Base-by-base conservation (phyloP, 2,797 vertebrate species). In the Dryobates pubescens region DNA sequence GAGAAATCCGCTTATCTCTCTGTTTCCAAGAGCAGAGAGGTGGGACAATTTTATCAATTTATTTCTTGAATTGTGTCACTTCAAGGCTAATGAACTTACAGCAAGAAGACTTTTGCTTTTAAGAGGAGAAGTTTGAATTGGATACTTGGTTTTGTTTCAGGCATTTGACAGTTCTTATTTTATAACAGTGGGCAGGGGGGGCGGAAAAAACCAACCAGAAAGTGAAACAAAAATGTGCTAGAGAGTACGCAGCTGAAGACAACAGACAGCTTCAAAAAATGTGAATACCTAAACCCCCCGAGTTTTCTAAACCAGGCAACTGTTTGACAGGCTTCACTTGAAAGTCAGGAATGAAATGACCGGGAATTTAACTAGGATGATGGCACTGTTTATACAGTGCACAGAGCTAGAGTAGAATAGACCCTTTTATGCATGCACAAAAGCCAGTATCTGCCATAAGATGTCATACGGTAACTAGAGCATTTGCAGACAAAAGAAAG, bases 211-310 rank as follows among this genome's bases (percentile, higher is more conserved):
- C 38, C 67, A 74, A 77, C 4, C 0, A 1, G 43, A 63, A 70
- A 72, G 13, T 56, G 38, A 76, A 85, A 72, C 26, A 49, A 30
- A 68, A 59, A 8, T 59, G 2, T 32, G 9, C 18, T 58, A 61
- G 34, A 67, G 67, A 1, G 0, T 51, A 71, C 29, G 57, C 15
- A 41, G 45, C 12, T 64, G 16, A 93, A 77, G 43, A 49, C 16
- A 20, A 90, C 5, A 57, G 6, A 69, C 11, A 73, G 72, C 8
- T 83, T 54, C 4, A 13, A 71, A 56, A 51, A 41, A 17, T 4
- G 34, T 5, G 56, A 0, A 0, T 22, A 64, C 10, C 38, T 7
- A 67, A 17, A 0, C 0, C 10, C 13, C 10, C 41, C 7, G 16
- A 32, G 56, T 57, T 75, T 84, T 79, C 53, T 75, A 81, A 88